phyloP scores from a whole-genome alignment of 1,140 invertebrate genomes.

The Monomorium pharaonis region DNA sequence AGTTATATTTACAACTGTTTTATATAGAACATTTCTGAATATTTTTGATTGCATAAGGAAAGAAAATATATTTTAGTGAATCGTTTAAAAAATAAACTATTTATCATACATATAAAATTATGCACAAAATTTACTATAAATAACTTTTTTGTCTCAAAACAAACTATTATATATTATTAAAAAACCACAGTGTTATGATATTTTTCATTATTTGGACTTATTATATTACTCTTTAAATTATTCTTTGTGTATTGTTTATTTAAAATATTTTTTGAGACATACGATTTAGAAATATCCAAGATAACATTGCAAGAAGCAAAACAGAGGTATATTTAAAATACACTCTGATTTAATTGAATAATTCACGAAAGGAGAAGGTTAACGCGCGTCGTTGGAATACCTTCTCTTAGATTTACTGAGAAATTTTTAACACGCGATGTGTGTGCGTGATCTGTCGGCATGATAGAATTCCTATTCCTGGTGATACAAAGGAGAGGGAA shows the following conservation, averaged over 20 bases:
- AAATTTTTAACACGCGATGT: slow-evolving; percentile 45
- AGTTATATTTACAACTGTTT: neutral
- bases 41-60: neutral
- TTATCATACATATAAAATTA: neutral
- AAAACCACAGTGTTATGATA: neutral
- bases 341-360: neutral
- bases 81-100: neutral
- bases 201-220: neutral
- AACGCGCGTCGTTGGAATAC: neutral
- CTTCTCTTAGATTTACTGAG: slow-evolving; percentile 26
- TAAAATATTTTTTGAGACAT: neutral
- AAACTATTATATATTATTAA: neutral
- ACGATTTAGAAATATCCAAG: neutral
- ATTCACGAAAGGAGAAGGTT: neutral
- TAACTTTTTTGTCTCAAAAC: neutral
- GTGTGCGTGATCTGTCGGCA: slow-evolving; percentile 19
- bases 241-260: neutral
- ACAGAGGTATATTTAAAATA: neutral
- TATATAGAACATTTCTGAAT: slow-evolving; percentile 6
- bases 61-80: neutral
- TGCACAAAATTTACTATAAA: neutral
- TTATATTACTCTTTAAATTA: neutral
- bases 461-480: slow-evolving; percentile 50
- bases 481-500: slow-evolving; percentile 47
- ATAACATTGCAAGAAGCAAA: neutral